Evolutionary conservation across 2,888 invertebrate genomes (phyloP), one percentile per base, ranked within the genome.

Genomic region (Hyppa rectilinea): DNA sequence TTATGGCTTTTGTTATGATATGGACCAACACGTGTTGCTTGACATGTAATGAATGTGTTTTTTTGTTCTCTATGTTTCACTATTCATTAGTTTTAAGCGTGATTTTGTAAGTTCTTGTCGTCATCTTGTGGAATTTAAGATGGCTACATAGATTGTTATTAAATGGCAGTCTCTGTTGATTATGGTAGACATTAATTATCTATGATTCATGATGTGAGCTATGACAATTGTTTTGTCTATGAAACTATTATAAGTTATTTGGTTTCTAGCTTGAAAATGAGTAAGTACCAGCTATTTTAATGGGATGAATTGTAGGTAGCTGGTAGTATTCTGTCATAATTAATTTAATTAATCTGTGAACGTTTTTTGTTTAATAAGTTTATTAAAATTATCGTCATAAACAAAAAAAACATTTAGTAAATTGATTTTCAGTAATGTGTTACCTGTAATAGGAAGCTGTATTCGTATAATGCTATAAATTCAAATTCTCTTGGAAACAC

Each of bases 1-100:
- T 83, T 87, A 88, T 85, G 59, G 65, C 80, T 76, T 81, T 87
- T 87, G 82, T 85, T 82, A 80, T 75, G 70, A 67, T 77, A 67
- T 78, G 65, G 47, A 45, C 43, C 74, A 78, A 87, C 87, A 87
- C 69, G 73, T 87, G 87, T 86, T 77, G 47, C 45, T 56, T 75
- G 71, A 81, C 80, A 74, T 56, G 34, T 82, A 74, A 81, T 75
- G 69, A 76, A 84, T 85, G 53, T 61, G 38, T 53, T 50, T 60
- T 74, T 70, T 83, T 75, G 71, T 83, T 75, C 52, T 49, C 34
- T 53, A n/a, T 49, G 49, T 55, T 62, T 64, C 50, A 68, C 61
- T 73, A 62, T 75, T 71, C 61, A 68, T 75, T 62, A 63, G 29
- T 70, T 58, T 70, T 47, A 29, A 60, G 10, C 56, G 49, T 67